Evolutionary conservation across 2,797 vertebrate species (phyloP).

Genomic region (Gymnopithys bicolor): DNA sequence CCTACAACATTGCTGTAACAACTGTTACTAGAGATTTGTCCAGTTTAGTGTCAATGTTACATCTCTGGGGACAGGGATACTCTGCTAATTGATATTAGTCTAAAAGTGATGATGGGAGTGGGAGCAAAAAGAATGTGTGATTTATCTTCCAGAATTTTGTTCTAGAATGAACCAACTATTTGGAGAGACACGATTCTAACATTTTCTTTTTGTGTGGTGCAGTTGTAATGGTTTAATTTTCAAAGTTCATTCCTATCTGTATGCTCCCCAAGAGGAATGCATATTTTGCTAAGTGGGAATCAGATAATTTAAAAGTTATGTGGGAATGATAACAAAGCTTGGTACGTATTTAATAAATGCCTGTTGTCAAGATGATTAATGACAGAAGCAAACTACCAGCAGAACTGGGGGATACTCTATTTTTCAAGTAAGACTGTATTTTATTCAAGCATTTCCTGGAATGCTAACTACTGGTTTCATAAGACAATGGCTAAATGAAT

Average conservation of each 20-base stretch:
- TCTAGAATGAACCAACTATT: not conserved
- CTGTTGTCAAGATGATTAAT: not conserved
- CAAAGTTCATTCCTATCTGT: not conserved
- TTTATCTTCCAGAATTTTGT: not conserved
- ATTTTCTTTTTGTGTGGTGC: not conserved
- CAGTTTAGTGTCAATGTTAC: not conserved
- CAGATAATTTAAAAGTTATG: not conserved
- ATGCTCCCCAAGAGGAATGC: not conserved
- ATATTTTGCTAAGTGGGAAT: slow-evolving; percentile 2
- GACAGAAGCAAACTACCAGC: not conserved
- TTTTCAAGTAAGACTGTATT: slow-evolving; percentile 4
- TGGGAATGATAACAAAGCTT: not conserved
- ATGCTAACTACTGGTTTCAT: not conserved
- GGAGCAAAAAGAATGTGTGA: not conserved
- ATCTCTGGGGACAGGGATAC: not conserved
- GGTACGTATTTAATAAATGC: slow-evolving; percentile 4
- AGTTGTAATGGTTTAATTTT: not conserved
- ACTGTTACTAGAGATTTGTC: not conserved
- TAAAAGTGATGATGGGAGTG: not conserved
- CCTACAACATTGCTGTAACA: not conserved
- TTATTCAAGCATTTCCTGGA: not conserved
- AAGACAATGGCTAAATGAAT: not conserved
- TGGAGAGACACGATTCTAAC: not conserved
- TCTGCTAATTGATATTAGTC: not conserved
- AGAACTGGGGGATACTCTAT: not conserved